Evolutionary conservation across 64 coral and sea anemone genomes (phyloP), one percentile per base, ranked within the genome.

Genomic region (Montipora efflorescens): DNA sequence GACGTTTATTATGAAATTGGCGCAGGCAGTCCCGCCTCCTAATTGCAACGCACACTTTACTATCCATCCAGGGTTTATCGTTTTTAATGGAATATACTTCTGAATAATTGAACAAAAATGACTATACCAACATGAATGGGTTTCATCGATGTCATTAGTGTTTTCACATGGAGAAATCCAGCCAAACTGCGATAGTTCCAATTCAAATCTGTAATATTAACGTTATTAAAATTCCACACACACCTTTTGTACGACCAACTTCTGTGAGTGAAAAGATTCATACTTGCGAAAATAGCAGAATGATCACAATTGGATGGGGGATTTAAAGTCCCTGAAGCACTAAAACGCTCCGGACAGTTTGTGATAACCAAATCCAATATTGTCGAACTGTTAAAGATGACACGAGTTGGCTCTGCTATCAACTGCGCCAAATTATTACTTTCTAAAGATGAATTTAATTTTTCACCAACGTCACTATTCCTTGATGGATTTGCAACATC

Each of bases 401-500:
- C 50, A 22, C 81, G 71, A 49, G 91, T 92, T 66, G 81, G 90
- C 75, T 86, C 90, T 59, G 61, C 76, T 67, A 92, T 86, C 61
- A 85, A 23, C 74, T 84, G 90, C 28, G n/a, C 51, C 76, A 92
- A 84, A 53, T 92, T 84, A 73, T 84, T 92, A 19, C 80, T 74
- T 83, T 59, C 23, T 67, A 75, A 18, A 77, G 23, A 81, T 15
- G 14, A 62, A 9, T 81, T 68, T 73, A 92, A 92, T 61, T 64
- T 13, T 72, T 23, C 8, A 64, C 91, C 91, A 16, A 93, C 85
- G 69, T 87, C 91, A 77, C 45, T 87, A 69, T 20, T 87, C 78
- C 79, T 76, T 49, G 84, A 87, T 46, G 62, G 71, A 93, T 88
- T 87, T 59, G 67, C 2, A 67, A 48, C 3, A 80, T 93, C 91